Conservation (phyloP, 1,140 invertebrate species). For the Drosophila tsacasi region DNA sequence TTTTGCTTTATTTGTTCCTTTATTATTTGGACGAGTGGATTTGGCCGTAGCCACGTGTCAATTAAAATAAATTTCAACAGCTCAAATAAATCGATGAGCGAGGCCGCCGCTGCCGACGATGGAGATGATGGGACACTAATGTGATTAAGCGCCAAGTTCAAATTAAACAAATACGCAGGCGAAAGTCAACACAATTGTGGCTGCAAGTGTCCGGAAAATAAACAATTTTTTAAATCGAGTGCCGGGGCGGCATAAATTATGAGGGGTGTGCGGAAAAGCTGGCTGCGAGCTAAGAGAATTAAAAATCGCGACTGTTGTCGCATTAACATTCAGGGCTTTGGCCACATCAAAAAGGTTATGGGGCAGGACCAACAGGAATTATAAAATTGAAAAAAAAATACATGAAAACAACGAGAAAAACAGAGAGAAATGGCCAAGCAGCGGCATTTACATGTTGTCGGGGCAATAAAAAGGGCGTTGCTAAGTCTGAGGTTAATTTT, state of each 20-base stretch:
- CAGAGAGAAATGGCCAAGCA: conserved; percentile 16
- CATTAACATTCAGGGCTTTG: conserved; percentile 40
- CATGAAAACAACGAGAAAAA: neutral
- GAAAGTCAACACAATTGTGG: conserved; percentile 34
- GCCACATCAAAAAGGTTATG: conserved; percentile 46
- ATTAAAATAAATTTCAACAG: conserved; percentile 46
- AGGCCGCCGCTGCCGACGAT: neutral
- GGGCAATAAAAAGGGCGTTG: conserved; percentile 49
- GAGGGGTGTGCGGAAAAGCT: neutral
- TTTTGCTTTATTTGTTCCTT: neutral
- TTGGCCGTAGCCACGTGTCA: conserved; percentile 34
- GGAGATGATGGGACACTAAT: conserved; percentile 17
- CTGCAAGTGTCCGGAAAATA: conserved; percentile 43
- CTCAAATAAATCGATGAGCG: conserved; percentile 43
- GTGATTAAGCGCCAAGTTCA: conserved; percentile 46
- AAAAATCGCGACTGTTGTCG: conserved; percentile 41
- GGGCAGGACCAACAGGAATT: conserved; percentile 10
- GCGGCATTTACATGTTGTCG: conserved; percentile 56
- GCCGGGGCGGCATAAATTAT: conserved; percentile 42
- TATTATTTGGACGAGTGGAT: conserved; percentile 21
- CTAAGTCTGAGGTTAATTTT: conserved; percentile 81
- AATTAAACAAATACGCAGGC: conserved; percentile 39
- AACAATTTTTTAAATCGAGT: conserved; percentile 49
- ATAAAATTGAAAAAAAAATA: conserved; percentile 15
- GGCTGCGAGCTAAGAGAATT: conserved; percentile 17